Conservation (phyloP, 2,797 vertebrate species). For the Oreonectes daqikongensis region DNA sequence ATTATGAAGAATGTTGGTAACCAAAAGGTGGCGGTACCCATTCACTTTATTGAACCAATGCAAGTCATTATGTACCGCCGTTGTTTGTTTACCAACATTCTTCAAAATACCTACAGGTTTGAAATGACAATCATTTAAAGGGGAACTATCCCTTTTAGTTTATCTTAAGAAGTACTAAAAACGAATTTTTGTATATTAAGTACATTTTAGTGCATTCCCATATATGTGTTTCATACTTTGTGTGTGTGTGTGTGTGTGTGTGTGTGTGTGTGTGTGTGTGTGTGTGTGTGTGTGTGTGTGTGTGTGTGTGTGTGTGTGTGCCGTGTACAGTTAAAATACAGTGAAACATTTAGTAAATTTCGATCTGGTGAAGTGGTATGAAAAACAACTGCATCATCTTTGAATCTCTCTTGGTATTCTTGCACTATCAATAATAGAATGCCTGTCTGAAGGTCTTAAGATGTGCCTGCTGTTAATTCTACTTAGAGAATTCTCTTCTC, state of each 20-base stretch:
- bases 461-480: conserved; percentile 28
- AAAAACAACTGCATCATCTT: neutral
- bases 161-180: too few species aligned
- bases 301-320: neutral
- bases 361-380: neutral
- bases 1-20: too few species aligned
- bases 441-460: conserved; percentile 23
- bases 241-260: too few species aligned
- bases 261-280: neutral
- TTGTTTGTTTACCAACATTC: too few species aligned
- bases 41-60: too few species aligned
- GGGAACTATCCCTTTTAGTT: too few species aligned
- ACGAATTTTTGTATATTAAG: too few species aligned
- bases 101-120: too few species aligned
- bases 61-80: too few species aligned
- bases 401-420: neutral
- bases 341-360: neutral
- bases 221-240: neutral
- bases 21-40: too few species aligned
- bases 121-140: too few species aligned
- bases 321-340: neutral
- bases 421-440: neutral
- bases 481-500: conserved; percentile 9
- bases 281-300: neutral
- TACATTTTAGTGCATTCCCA: neutral